phyloP scores from a whole-genome alignment of 2,113 vertebrate species.

The Solea solea region DNA sequence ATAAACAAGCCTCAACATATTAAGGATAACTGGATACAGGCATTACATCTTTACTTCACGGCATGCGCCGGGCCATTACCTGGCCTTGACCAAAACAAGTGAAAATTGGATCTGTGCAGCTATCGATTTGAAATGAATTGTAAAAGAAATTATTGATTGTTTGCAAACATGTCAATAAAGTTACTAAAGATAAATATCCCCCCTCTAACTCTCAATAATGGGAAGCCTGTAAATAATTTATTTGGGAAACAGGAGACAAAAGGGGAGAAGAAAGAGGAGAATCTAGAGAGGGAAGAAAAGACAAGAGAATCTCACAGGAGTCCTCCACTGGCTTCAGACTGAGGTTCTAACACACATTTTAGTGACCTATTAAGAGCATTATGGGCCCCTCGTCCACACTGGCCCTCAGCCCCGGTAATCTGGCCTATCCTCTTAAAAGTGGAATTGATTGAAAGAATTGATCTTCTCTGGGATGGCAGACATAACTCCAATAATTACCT shows the following conservation, averaged over 20 bases:
- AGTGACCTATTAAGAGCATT: constrained; percentile 83
- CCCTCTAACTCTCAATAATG: constrained; percentile 39
- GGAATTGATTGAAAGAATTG: constrained; percentile 84
- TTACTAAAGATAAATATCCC: constrained; percentile 60
- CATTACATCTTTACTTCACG: constrained; percentile 49
- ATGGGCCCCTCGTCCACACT: constrained; percentile 65
- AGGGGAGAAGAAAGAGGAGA: not conserved
- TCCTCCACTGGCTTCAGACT: constrained; percentile 50
- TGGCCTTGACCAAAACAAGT: constrained; percentile 55
- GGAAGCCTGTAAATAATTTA: constrained; percentile 38
- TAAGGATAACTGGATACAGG: constrained; percentile 48
- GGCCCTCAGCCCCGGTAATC: constrained; percentile 74
- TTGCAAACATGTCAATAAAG: constrained; percentile 63
- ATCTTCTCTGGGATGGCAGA: constrained; percentile 78
- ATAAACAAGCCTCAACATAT: constrained; percentile 41
- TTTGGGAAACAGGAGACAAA: constrained; percentile 19
- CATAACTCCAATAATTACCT: constrained; percentile 79
- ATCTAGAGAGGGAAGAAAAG: not conserved
- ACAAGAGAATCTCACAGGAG: constrained; percentile 54
- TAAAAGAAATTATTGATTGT: constrained; percentile 64
- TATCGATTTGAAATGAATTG: constrained; percentile 65
- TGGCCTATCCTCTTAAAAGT: constrained; percentile 83
- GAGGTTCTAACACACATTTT: constrained; percentile 79
- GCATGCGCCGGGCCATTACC: constrained; percentile 50
- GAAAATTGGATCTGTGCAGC: constrained; percentile 40